Evolutionary conservation across 2,113 vertebrate species (phyloP), one percentile per base, ranked within the genome.

Genomic region (Tenrec ecaudatus): DNA sequence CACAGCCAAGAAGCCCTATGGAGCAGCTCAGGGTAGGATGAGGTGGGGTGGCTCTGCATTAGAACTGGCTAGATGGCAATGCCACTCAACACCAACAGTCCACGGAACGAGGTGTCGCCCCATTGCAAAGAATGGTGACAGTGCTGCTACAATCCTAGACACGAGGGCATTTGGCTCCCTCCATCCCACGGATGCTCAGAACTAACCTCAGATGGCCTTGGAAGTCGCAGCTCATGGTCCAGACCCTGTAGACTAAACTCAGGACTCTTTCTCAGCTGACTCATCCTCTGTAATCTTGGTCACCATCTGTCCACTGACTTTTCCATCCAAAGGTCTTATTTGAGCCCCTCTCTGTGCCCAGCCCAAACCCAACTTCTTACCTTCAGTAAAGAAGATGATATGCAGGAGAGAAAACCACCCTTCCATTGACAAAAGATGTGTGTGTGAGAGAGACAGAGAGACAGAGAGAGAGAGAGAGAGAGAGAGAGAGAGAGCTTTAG

Each of bases 281-380:
- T 79, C 6, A 0, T 31, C 2, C 33, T 16, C 12, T 33, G 27
- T 5, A 25, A 4, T 6, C 57, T 40, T 40, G 19, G 27, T 58
- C 38, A 8, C 15, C 25, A 43, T 6, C 0, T 3, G n/a, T 9
- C 14, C 2, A 1, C 25, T 43, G 23, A 0, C 4, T 43, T 85
- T 83, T 53, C 31, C 19, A 0, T 58, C 27, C 22, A 19, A 9
- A 27, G 20, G 53, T 40, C 22, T 69, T 19, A 36, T 57, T 7
- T 22, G 20, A 76, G 78, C 7, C 12, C 22, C n/a, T 0, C 2
- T 11, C 29, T n/a, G 22, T 40, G 29, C 27, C 40, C 60, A 87
- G 82, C 17, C 40, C 23, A 33, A 20, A 9, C 6, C n/a, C 53
- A 57, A 40, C 47, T 57, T 40, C 57, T n/a, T 27, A n/a, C 12